These are phyloP conservation scores for Buphagus erythrorhynchus DNA, from an alignment of 2,797 vertebrate genomes.

Conservation along the genomic window DNA sequence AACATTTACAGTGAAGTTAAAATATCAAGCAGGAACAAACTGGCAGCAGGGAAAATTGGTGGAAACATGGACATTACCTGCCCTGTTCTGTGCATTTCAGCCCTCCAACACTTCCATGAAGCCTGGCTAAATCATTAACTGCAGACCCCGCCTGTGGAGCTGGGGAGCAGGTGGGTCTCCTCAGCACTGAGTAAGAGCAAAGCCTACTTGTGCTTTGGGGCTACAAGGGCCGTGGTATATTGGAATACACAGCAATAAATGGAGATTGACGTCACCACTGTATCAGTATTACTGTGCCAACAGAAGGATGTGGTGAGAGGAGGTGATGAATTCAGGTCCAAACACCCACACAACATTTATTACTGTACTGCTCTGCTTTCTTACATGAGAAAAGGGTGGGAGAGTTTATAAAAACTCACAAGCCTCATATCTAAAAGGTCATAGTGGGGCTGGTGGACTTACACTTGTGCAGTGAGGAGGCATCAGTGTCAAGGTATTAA, in stretches of 20 bases:
- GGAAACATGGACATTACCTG: conserved; percentile 28
- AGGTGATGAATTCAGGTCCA: background rate
- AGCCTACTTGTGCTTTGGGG: background rate
- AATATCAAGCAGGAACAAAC: background rate
- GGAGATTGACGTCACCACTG: conserved; percentile 53
- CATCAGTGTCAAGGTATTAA: background rate
- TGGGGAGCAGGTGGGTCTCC: background rate
- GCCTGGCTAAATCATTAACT: background rate
- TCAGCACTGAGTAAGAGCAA: background rate
- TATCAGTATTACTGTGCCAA: conserved; percentile 40
- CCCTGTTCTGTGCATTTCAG: background rate
- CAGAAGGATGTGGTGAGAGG: conserved; percentile 68
- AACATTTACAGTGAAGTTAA: background rate
- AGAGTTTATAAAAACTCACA: conserved; percentile 2
- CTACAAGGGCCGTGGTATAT: background rate
- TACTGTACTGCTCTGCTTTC: conserved; percentile 23
- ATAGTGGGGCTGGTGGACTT: background rate
- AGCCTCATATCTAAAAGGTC: conserved; percentile 23
- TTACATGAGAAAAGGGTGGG: conserved; percentile 51
- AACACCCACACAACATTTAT: conserved; percentile 35
- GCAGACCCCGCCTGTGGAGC: background rate
- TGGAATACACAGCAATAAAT: conserved; percentile 7
- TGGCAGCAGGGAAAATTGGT: background rate
- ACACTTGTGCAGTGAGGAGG: background rate
- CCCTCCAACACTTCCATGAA: background rate